Evolutionary conservation across 2,888 invertebrate species (phyloP).

Genomic region (Metacarcinus magister): DNA sequence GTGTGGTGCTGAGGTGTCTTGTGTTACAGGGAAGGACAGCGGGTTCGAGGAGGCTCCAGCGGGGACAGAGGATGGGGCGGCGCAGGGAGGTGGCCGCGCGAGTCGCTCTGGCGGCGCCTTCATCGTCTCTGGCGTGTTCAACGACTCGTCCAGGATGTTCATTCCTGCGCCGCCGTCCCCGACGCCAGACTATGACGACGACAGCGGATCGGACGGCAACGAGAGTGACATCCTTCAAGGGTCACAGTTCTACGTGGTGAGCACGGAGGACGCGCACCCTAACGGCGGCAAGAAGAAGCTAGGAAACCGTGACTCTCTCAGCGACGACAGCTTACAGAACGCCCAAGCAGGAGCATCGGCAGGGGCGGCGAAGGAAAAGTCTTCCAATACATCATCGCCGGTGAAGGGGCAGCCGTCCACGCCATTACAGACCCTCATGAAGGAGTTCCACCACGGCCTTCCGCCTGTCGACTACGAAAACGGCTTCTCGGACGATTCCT

Average conservation of each 20-base stretch:
- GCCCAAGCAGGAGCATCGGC: conserved; percentile 9
- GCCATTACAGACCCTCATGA: conserved; percentile 82
- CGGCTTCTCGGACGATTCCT: conserved; percentile 90
- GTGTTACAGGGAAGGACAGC: conserved; percentile 81
- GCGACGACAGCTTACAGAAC: conserved; percentile 77
- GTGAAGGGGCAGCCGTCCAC: conserved; percentile 68
- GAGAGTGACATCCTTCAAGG: conserved; percentile 81
- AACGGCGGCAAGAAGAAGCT: conserved; percentile 58
- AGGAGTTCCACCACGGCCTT: conserved; percentile 81
- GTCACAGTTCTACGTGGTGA: conserved; percentile 77
- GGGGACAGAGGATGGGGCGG: conserved; percentile 69
- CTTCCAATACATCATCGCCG: conserved; percentile 56
- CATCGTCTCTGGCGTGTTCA: conserved; percentile 82
- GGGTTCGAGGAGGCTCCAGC: conserved; percentile 81
- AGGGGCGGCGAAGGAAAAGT: neutral
- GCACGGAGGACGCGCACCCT: conserved; percentile 45
- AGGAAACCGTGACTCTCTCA: conserved; percentile 64
- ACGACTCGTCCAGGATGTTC: conserved; percentile 82
- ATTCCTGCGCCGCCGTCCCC: conserved; percentile 83
- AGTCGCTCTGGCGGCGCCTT: conserved; percentile 76
- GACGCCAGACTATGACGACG: conserved; percentile 82
- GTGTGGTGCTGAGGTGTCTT: neutral
- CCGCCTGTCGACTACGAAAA: conserved; percentile 78
- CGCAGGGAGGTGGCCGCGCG: conserved; percentile 37
- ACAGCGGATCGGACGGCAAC: conserved; percentile 79